Evolutionary conservation across 1,140 invertebrate species (phyloP), one percentile per base, ranked within the genome.

Genomic region (Epicauta chinensis): DNA sequence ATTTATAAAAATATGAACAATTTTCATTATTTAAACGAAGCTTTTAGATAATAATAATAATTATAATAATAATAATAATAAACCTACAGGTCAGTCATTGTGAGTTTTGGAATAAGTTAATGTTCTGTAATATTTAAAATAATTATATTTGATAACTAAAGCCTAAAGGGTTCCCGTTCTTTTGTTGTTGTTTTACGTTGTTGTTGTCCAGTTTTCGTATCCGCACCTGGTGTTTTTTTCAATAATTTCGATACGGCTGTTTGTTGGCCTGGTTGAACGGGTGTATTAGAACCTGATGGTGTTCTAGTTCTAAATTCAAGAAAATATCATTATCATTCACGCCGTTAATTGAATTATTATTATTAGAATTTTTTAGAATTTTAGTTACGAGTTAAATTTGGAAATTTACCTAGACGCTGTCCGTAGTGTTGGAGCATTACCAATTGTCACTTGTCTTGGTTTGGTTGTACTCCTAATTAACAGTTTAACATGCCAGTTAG

Each of bases 211-310:
- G 81, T 77, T 6, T 76, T 69, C 1, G 75, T 76, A 38, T 81
- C 79, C 0, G 82, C 82, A 2, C 81, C 82, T 2, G 83, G 84
- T 31, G 81, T 73, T 66, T 81, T 81, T 32, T 81, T 69, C 14
- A 81, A 65, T n/a, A 86, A 62, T 56, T 79, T 78, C 17, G 81
- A 74, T n/a, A 76, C 76, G 7, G 78, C 77, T 6, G 79, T 79
- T 55, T 72, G 69, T 59, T 76, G 74, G 6, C 79, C 79, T 13
- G 81, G 72, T 7, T 81, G 76, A 50, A 84, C 74, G 30, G 83
- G 82, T 1, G 82, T 85, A 47, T 80, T 81, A 29, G 81, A 82
- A 14, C 82, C 81, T 1, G 83, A 84, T 32, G 83, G 80, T 61
- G 83, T 84, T 70, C 81, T 74, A 68, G 82, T 80, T 67, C 83